Evolutionary conservation across 2,888 invertebrate species (phyloP).

Genomic region (Digitonthophagus gazella): DNA sequence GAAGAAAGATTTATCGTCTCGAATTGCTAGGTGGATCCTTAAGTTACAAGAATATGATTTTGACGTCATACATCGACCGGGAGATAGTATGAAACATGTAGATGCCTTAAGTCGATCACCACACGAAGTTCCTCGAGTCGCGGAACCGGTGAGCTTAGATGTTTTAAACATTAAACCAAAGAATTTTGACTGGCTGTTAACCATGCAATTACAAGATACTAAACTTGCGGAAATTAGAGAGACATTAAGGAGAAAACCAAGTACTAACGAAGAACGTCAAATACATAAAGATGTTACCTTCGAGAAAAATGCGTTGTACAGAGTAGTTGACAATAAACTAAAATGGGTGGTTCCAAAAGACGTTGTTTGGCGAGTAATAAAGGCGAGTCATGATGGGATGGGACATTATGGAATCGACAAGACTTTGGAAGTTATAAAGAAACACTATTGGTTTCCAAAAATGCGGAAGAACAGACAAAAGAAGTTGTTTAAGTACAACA

Average conservation of each 20-base stretch:
- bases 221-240: too few species aligned
- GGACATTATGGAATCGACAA: constrained; percentile 25
- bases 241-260: too few species aligned
- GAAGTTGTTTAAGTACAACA: too few species aligned
- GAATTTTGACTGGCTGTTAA: too few species aligned
- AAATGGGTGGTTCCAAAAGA: constrained; percentile 26
- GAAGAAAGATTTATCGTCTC: constrained; percentile 34
- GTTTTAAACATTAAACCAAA: too few species aligned
- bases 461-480: constrained; percentile 28
- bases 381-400: constrained; percentile 20
- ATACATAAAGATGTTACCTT: too few species aligned
- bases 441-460: constrained; percentile 33
- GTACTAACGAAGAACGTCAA: too few species aligned
- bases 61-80: constrained; percentile 33
- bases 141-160: too few species aligned
- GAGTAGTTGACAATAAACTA: not conserved
- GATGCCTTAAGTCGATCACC: too few species aligned
- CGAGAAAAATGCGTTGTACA: too few species aligned
- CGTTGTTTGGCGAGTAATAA: constrained; percentile 20
- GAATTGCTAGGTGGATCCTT: constrained; percentile 35
- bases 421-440: constrained; percentile 17
- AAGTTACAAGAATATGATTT: constrained; percentile 29
- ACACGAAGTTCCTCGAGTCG: too few species aligned
- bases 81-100: constrained; percentile 33
- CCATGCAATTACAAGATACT: too few species aligned